phyloP scores from a whole-genome alignment of 2,113 vertebrate genomes.

The Chamaea fasciata region DNA sequence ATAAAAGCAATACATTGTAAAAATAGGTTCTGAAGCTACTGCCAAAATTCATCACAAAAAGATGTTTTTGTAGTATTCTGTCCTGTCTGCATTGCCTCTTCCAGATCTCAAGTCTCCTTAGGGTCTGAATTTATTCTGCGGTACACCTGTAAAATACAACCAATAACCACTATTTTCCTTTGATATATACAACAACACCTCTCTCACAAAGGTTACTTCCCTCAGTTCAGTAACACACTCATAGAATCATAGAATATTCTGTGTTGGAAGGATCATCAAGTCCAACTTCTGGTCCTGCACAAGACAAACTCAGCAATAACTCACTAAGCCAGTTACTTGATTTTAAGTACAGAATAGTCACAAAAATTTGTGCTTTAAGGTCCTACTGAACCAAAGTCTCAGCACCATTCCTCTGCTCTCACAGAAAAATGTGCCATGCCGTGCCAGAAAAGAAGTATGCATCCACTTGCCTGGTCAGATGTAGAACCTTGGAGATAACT shows the following conservation, averaged over 20 bases:
- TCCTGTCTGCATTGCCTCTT: background rate
- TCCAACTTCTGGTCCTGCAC: background rate
- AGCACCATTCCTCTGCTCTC: background rate
- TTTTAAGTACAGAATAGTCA: background rate
- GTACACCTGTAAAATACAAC: background rate
- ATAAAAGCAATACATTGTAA: conserved; percentile 6
- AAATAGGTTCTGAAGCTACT: background rate
- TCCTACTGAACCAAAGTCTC: background rate
- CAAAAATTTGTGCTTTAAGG: background rate
- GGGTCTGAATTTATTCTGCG: background rate
- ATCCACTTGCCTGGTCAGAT: background rate
- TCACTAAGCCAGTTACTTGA: background rate
- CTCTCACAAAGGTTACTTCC: fast-evolving
- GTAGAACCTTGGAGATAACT: background rate
- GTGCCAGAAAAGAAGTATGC: background rate
- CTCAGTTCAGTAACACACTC: background rate
- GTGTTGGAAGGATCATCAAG: background rate
- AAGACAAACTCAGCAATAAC: background rate
- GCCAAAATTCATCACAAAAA: background rate
- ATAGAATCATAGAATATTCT: background rate
- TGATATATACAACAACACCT: background rate
- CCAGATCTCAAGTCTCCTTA: background rate
- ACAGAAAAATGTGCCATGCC: background rate
- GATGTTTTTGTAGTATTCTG: background rate
- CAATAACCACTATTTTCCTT: background rate